phyloP scores from a whole-genome alignment of 2,113 vertebrate genomes.

The Centrocercus urophasianus region DNA sequence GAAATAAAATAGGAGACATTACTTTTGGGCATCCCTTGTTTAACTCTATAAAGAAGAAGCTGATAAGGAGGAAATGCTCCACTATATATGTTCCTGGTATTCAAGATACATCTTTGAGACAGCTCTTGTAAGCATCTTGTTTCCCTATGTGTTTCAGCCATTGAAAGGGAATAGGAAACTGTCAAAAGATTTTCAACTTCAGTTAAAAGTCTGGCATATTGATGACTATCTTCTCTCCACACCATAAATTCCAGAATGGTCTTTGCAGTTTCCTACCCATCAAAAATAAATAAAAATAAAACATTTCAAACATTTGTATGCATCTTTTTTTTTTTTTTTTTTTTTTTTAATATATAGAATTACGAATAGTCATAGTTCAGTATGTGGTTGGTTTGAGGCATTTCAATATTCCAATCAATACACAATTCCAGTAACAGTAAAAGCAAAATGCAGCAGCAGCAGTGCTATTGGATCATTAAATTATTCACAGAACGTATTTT shows the following conservation, averaged over 20 bases:
- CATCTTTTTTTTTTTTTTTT: background rate
- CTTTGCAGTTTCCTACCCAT: background rate
- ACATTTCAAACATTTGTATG: background rate
- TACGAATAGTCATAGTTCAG: background rate
- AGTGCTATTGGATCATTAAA: conserved; percentile 40
- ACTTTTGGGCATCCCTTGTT: background rate
- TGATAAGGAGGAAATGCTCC: background rate
- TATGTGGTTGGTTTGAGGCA: background rate
- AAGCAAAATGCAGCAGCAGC: background rate
- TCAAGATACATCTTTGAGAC: background rate
- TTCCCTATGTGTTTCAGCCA: background rate
- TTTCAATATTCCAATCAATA: conserved; percentile 13
- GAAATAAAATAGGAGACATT: background rate
- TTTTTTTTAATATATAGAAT: background rate
- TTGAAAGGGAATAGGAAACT: background rate
- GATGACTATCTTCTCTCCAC: background rate
- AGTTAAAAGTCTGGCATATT: background rate
- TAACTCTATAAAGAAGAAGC: background rate
- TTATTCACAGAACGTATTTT: background rate
- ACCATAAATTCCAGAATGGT: background rate
- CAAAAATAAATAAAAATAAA: background rate
- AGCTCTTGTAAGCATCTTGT: background rate
- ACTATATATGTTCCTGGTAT: background rate
- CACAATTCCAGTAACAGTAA: conserved; percentile 12
- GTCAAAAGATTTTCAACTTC: background rate